These are phyloP conservation scores for Habrosyne pyritoides DNA, from an alignment of 2,888 invertebrate species.

Conservation along the genomic window DNA sequence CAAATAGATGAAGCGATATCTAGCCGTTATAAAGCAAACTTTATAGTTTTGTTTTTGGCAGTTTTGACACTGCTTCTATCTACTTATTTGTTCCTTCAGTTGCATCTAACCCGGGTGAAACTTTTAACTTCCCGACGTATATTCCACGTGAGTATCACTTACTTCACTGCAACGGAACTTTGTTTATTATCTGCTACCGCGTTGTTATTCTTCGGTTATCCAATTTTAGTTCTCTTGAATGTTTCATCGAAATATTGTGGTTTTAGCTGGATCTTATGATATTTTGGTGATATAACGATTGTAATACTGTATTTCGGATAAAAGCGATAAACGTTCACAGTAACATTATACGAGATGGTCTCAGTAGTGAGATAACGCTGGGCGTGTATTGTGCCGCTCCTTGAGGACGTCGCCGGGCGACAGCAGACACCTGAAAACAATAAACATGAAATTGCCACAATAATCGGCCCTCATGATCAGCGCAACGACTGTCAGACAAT, in stretches of 20 bases:
- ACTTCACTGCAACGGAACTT: conserved; percentile 54
- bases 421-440: conserved; percentile 78
- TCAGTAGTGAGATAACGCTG: conserved; percentile 49
- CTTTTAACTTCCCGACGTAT: conserved; percentile 77
- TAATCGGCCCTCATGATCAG: conserved; percentile 80
- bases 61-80: conserved; percentile 81
- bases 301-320: conserved; percentile 18
- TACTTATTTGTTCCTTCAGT: conserved; percentile 80
- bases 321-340: conserved; percentile 32
- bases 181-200: conserved; percentile 57
- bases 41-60: conserved; percentile 85
- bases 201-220: conserved; percentile 35
- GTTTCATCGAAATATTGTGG: conserved; percentile 19
- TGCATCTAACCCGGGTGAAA: conserved; percentile 74
- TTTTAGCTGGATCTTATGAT: conserved; percentile 14
- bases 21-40: conserved; percentile 78
- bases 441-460: conserved; percentile 80
- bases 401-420: conserved; percentile 51
- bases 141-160: conserved; percentile 70
- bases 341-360: conserved; percentile 57
- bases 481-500: conserved; percentile 76
- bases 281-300: conserved; percentile 29
- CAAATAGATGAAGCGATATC: conserved; percentile 80
- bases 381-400: conserved; percentile 54
- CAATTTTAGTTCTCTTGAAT: conserved; percentile 20